These are phyloP conservation scores for Pagetopsis macropterus DNA, from an alignment of 2,797 vertebrate genomes.

Conservation along the genomic window DNA sequence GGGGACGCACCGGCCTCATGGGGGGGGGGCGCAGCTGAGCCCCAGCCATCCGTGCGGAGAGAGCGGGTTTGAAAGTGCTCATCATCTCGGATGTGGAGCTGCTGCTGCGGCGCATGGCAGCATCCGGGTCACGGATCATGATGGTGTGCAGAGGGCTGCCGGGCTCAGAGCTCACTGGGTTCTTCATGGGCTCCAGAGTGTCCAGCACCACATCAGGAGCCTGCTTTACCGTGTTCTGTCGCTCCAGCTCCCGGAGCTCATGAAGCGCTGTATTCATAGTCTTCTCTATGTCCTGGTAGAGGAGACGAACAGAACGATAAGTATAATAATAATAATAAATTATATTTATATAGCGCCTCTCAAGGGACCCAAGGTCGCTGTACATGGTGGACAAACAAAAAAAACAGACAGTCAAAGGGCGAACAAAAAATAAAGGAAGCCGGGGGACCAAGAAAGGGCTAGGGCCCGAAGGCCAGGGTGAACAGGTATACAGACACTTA, in stretches of 20 bases:
- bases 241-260: slow-evolving; percentile 94
- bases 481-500: background rate
- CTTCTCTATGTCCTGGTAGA: slow-evolving; percentile 94
- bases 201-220: slow-evolving; percentile 96
- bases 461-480: no score
- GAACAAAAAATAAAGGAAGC: no score
- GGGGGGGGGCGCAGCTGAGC: slow-evolving; percentile 93
- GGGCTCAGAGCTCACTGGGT: slow-evolving; percentile 89
- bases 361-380: no score
- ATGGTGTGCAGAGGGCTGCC: slow-evolving; percentile 97
- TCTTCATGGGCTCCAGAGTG: slow-evolving; percentile 96
- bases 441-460: no score
- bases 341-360: no score
- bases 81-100: slow-evolving; percentile 96
- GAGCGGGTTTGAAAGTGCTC: slow-evolving; percentile 95
- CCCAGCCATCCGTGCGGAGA: slow-evolving; percentile 90
- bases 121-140: slow-evolving; percentile 95
- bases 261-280: slow-evolving; percentile 98
- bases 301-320: background rate
- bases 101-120: slow-evolving; percentile 95
- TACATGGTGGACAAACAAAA: no score
- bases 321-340: no score
- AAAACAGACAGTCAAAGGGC: no score
- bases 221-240: slow-evolving; percentile 96
- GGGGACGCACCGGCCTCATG: slow-evolving; percentile 87